Base-by-base conservation (phyloP, 2,797 vertebrate genomes). In the Myotis myotis region DNA sequence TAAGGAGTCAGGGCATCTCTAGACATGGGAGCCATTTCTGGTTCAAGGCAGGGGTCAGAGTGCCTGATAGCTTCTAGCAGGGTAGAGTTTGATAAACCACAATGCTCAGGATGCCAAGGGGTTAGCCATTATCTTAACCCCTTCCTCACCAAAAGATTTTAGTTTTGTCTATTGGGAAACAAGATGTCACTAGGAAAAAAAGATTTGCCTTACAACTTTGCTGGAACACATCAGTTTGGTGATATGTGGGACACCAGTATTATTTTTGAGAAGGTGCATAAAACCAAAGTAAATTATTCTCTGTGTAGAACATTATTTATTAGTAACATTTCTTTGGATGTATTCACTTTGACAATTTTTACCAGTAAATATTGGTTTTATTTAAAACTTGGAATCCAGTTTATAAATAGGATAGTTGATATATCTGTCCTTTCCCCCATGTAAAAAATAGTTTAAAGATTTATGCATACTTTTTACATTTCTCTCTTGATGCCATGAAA, bases 241-340 rank as follows among this genome's bases (percentile, higher is more conserved):
- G 92, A 96, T 1, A n/a, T 94, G 89, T 93, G 96, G 97, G 92
- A 97, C 94, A 97, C 95, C 92, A 83, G 89, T 96, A 94, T 97
- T 95, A 95, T 97, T 96, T 96, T 96, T 96, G 72, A 97, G 94
- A 97, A 96, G 86, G 93, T 97, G 64, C 95, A 93, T 97, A 96
- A 97, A 97, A 97, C 97, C 97, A 97, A 97, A 97, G 96, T 97
- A 78, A 97, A 97, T 97, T 97, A 96, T 98, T 98, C 95, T 98
- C 97, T 98, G 97, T 97, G 98, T 98, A 98, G 98, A 98, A 98
- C 97, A 98, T 98, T 98, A 98, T 98, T 98, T 98, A 98, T 98
- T 98, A 98, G 98, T 98, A 98, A 98, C 97, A 97, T 98, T 98
- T 98, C 97, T 98, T 98, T 98, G 98, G 98, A 97, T 98, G 98